Conservation (phyloP, 2,888 invertebrate species). For the Hoplodrina blanda region DNA sequence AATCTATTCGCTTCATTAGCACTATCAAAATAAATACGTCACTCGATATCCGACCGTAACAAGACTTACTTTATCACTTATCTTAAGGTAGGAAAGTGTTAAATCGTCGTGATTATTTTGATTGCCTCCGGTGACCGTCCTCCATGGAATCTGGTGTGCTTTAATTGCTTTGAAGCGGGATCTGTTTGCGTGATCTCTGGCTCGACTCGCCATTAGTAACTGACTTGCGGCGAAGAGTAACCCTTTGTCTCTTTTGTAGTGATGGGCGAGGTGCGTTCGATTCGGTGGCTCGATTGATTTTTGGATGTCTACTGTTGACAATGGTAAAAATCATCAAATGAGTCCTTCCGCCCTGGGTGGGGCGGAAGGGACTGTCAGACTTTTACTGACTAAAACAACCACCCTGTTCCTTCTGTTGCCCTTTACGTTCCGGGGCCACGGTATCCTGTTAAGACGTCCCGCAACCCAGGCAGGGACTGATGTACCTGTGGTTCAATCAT, state of each 20-base stretch:
- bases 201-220: constrained; percentile 79
- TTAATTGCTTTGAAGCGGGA: constrained; percentile 80
- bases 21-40: constrained; percentile 67
- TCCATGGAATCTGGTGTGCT: constrained; percentile 79
- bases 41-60: constrained; percentile 57
- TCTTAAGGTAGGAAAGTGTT: constrained; percentile 83
- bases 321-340: no score
- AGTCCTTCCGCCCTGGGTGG: no score
- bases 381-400: no score
- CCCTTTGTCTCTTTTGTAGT: constrained; percentile 79
- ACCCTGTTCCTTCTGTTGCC: no score
- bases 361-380: no score
- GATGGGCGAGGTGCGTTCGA: constrained; percentile 30
- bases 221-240: constrained; percentile 76
- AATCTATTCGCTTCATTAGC: constrained; percentile 66
- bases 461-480: no score
- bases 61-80: constrained; percentile 76
- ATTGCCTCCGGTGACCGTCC: constrained; percentile 78
- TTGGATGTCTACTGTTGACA: background rate
- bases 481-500: background rate
- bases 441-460: no score
- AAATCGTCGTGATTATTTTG: constrained; percentile 86
- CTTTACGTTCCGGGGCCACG: no score
- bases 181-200: constrained; percentile 67
- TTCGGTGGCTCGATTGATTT: background rate